Evolutionary conservation across 2,113 vertebrate genomes (phyloP).

Genomic region (Sinocyclocheilus grahami): DNA sequence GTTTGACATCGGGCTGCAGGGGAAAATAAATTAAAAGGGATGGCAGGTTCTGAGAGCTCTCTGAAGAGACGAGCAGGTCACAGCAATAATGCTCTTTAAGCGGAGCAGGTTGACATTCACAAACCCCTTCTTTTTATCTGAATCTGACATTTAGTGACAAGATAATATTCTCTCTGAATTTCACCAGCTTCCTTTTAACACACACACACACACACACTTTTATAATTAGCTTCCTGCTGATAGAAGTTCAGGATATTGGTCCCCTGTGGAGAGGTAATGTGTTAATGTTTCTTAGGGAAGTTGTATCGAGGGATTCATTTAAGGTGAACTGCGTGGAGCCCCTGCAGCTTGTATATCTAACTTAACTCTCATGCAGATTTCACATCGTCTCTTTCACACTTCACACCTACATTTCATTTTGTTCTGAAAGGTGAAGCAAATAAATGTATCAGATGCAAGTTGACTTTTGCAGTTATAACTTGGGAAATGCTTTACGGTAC

Average conservation of each 20-base stretch:
- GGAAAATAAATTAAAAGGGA: conserved; percentile 26
- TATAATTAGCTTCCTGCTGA: conserved; percentile 55
- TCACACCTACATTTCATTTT: not conserved
- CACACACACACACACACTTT: conserved; percentile 32
- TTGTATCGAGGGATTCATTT: conserved; percentile 44
- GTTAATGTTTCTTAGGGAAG: conserved; percentile 52
- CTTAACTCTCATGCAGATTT: not conserved
- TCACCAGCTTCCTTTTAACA: conserved; percentile 20
- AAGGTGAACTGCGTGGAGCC: not conserved
- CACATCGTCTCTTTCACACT: not conserved
- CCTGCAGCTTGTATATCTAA: conserved; percentile 36
- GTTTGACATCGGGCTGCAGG: not conserved
- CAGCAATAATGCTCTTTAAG: conserved; percentile 41
- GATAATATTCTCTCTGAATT: conserved; percentile 47
- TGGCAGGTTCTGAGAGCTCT: not conserved
- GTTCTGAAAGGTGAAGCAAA: not conserved
- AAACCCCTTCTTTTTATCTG: conserved; percentile 16
- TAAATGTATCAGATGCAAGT: not conserved
- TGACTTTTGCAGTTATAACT: not conserved
- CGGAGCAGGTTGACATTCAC: conserved; percentile 44
- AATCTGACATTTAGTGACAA: conserved; percentile 52
- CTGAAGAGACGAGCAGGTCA: conserved; percentile 24
- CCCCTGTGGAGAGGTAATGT: conserved; percentile 52
- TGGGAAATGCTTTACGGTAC: not conserved
- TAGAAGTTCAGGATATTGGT: conserved; percentile 56